Percentiles rank a stretch among this genome's conserved stretches.
Evolutionary conservation across 1,140 invertebrate genomes (phyloP).

Genomic region (Kradibia gibbosae): DNA sequence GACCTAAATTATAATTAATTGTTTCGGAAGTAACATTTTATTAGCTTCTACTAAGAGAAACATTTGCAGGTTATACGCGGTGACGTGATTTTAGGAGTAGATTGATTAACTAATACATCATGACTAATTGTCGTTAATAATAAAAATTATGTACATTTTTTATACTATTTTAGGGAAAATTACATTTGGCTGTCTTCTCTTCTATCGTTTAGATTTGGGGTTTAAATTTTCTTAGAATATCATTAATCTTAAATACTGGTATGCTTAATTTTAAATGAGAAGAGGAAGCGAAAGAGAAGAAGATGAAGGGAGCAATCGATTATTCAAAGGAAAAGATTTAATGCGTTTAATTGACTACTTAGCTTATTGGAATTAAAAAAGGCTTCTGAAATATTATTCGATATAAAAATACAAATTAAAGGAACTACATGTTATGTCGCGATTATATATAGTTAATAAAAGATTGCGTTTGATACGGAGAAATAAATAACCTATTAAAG

Average conservation of each 20-base stretch:
- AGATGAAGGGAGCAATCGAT: not conserved
- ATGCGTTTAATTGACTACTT: conserved; percentile 26
- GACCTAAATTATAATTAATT: conserved; percentile 34
- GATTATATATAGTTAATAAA: not conserved
- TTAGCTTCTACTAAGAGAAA: too few relatives aligned
- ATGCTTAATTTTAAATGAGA: not conserved
- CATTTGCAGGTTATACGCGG: not conserved
- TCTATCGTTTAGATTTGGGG: not conserved
- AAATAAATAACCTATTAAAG: not conserved
- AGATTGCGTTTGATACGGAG: not conserved
- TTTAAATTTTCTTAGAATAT: conserved; percentile 41
- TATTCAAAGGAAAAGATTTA: conserved; percentile 29
- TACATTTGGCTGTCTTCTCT: not conserved
- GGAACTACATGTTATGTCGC: not conserved
- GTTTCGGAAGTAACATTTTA: conserved; percentile 8
- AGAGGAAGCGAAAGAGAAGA: not conserved
- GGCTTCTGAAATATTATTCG: conserved; percentile 20
- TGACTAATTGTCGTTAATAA: conserved; percentile 42
- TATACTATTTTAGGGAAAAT: conserved; percentile 23
- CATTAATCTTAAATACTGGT: conserved; percentile 21
- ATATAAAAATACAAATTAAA: not conserved
- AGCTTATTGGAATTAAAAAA: not conserved
- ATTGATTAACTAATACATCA: conserved; percentile 34
- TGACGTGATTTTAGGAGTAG: not conserved
- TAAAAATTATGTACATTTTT: conserved; percentile 25